These are phyloP conservation scores for Chiloscyllium plagiosum DNA, from an alignment of 2,113 vertebrate species.

Conservation along the genomic window DNA sequence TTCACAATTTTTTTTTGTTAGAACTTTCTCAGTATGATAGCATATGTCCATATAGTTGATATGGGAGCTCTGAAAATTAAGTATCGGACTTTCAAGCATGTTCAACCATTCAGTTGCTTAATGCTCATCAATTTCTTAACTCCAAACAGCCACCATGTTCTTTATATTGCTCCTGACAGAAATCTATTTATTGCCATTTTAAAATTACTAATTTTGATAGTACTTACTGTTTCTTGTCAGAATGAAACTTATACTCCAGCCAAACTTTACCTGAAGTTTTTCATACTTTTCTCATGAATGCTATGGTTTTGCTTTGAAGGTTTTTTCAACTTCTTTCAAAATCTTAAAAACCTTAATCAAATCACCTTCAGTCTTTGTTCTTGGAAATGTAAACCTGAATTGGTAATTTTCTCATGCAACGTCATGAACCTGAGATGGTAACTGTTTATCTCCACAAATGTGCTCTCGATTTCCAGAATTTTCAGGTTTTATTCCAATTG, in stretches of 20 bases:
- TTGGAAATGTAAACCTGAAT: neutral
- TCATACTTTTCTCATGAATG: neutral
- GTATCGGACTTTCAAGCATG: neutral
- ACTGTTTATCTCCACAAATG: neutral
- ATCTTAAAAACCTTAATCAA: neutral
- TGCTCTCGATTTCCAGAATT: neutral
- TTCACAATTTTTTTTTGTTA: neutral
- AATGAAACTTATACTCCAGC: neutral
- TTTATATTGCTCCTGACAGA: neutral
- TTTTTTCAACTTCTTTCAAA: neutral
- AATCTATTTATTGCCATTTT: neutral
- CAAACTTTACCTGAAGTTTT: neutral
- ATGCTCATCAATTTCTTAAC: neutral
- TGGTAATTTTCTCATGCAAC: neutral
- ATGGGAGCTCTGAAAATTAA: neutral
- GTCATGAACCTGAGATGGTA: neutral
- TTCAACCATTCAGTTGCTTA: neutral
- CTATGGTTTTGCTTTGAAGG: neutral
- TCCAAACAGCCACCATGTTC: neutral
- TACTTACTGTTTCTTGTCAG: neutral
- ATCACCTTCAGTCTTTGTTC: neutral
- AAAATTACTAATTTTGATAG: neutral
- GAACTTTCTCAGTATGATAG: neutral
- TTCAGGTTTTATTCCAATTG: neutral
- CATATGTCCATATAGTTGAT: neutral